These are phyloP conservation scores for Gopherus flavomarginatus DNA, from an alignment of 2,113 vertebrate species.

Conservation along the genomic window DNA sequence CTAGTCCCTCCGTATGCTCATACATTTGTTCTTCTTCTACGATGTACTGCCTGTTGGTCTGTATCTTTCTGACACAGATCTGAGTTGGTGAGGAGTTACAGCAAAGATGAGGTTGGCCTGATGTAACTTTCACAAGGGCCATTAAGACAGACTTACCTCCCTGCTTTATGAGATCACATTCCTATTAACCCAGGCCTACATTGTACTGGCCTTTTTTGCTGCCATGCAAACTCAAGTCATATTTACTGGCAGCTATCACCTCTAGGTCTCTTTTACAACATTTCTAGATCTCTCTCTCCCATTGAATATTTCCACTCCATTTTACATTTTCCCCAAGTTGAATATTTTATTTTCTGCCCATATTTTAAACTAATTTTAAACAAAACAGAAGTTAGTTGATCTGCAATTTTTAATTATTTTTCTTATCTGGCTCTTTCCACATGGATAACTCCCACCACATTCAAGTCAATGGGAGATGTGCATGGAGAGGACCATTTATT, in stretches of 20 bases:
- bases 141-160: background rate
- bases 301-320: background rate
- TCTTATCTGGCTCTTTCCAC: background rate
- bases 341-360: background rate
- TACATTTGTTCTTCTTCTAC: background rate
- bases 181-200: background rate
- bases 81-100: background rate
- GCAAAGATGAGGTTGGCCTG: background rate
- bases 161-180: background rate
- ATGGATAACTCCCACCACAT: background rate
- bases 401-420: background rate
- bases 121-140: background rate
- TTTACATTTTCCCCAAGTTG: background rate
- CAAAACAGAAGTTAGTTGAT: background rate
- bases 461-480: background rate
- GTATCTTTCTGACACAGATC: background rate
- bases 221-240: background rate
- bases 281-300: background rate
- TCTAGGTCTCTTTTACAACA: background rate
- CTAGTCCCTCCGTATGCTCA: background rate
- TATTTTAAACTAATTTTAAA: constrained; percentile 6
- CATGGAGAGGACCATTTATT: background rate
- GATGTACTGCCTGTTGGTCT: background rate
- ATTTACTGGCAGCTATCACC: background rate
- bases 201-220: background rate